Evolutionary conservation across 2,113 vertebrate genomes (phyloP).

Genomic region (Hystrix cristata): DNA sequence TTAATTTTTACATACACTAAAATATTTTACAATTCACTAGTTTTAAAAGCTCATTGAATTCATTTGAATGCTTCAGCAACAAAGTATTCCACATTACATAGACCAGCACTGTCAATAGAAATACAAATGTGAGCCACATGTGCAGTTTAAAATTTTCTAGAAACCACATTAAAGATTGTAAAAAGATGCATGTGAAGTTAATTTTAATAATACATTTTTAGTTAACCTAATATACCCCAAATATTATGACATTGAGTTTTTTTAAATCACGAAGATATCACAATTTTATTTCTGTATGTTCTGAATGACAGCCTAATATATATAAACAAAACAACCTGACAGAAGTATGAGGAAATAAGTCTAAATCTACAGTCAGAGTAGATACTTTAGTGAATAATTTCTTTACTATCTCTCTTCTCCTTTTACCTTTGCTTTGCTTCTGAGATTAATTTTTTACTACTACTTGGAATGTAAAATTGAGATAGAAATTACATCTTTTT

Average conservation of each 20-base stretch:
- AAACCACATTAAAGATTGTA: not conserved
- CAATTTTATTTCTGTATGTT: too few species aligned
- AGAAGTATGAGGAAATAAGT: not conserved
- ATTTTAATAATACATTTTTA: slow-evolving; percentile 50
- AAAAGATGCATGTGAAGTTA: slow-evolving; percentile 23
- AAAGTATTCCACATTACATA: not conserved
- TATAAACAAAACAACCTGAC: not conserved
- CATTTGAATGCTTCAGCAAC: not conserved
- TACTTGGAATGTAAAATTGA: not conserved
- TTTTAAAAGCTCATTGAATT: slow-evolving; percentile 42
- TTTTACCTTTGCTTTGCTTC: not conserved
- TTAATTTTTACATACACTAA: not conserved
- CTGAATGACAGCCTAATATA: not conserved
- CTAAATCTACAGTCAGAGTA: not conserved
- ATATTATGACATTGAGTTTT: not conserved
- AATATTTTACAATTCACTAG: not conserved
- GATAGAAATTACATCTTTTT: not conserved
- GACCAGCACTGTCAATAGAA: not conserved
- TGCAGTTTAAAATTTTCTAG: slow-evolving; percentile 1
- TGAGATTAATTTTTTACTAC: not conserved
- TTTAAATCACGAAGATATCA: too few species aligned
- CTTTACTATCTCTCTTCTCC: not conserved
- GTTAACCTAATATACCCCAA: not conserved
- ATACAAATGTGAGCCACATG: not conserved
- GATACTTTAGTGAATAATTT: not conserved